Evolutionary conservation across 2,888 invertebrate species (phyloP).

Genomic region (Metopia argyrocephala): DNA sequence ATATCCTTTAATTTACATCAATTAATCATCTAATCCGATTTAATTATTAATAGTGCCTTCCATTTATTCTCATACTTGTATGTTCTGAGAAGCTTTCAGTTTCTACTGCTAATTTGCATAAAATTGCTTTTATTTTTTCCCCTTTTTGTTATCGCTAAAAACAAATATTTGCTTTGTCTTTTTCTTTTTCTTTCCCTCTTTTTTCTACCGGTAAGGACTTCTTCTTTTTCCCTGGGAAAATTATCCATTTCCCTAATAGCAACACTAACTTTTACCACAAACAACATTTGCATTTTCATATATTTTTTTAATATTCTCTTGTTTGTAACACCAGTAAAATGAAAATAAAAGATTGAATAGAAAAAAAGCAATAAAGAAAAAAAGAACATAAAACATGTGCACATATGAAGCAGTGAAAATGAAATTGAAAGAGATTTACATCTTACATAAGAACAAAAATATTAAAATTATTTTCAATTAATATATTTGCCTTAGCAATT

Average conservation of each 20-base stretch:
- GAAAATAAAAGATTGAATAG: not conserved
- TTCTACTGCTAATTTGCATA: conserved; percentile 39
- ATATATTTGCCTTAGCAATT: no score
- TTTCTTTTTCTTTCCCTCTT: not conserved
- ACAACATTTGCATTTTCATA: conserved; percentile 53
- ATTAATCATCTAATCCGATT: conserved; percentile 57
- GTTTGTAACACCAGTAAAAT: not conserved
- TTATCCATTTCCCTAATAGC: conserved; percentile 40
- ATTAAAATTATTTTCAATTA: no score
- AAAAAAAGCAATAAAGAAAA: conserved; percentile 28
- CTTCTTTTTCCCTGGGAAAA: conserved; percentile 22
- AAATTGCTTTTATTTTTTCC: conserved; percentile 17
- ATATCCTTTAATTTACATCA: not conserved
- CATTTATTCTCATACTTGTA: no score
- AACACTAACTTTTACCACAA: conserved; percentile 51
- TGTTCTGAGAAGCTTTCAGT: not conserved
- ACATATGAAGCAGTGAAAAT: not conserved
- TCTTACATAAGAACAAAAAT: no score
- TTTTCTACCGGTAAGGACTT: conserved; percentile 31
- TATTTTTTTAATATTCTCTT: not conserved
- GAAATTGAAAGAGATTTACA: not conserved
- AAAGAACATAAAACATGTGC: conserved; percentile 41
- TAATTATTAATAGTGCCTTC: conserved; percentile 50
- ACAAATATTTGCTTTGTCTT: conserved; percentile 43
- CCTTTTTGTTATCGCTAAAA: conserved; percentile 40